Evolutionary conservation across 2,113 vertebrate species (phyloP).

Genomic region (Scophthalmus maximus): DNA sequence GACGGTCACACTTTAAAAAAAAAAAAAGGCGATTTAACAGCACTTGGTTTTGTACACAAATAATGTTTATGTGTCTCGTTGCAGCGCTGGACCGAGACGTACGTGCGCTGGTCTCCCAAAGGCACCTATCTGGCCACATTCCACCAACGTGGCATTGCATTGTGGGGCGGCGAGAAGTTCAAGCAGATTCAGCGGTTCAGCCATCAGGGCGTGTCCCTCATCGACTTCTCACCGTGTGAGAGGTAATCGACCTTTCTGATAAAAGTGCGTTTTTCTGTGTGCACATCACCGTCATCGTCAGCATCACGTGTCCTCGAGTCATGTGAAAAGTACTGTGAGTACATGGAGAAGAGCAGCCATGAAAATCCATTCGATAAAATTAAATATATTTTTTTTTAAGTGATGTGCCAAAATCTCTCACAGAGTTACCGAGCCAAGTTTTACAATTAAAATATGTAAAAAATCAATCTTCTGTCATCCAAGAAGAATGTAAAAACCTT

Average conservation of each 20-base stretch:
- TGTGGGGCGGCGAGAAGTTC: conserved; percentile 99
- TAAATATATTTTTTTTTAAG: too few relatives aligned
- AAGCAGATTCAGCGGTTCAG: conserved; percentile 99
- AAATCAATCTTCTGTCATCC: too few relatives aligned
- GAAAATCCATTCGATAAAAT: too few relatives aligned
- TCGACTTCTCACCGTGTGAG: conserved; percentile 98
- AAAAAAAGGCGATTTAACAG: too few relatives aligned
- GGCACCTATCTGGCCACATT: conserved; percentile 97
- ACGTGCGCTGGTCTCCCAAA: conserved; percentile 97
- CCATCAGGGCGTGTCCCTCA: conserved; percentile 96
- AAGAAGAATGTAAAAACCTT: neutral
- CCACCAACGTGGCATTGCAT: conserved; percentile 95
- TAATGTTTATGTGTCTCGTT: conserved; percentile 1
- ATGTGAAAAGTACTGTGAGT: too few relatives aligned
- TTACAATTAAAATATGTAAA: too few relatives aligned
- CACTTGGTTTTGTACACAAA: neutral
- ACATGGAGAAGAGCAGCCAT: too few relatives aligned
- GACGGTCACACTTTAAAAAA: neutral
- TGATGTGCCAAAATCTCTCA: too few relatives aligned
- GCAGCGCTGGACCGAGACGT: conserved; percentile 98
- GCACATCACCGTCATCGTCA: neutral
- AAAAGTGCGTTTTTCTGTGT: neutral
- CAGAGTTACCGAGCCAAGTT: too few relatives aligned
- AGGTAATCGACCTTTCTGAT: conserved; percentile 81
- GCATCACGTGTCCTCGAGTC: neutral